Base-by-base conservation (phyloP, 2,797 vertebrate genomes). In the Aeoliscus strigatus region DNA sequence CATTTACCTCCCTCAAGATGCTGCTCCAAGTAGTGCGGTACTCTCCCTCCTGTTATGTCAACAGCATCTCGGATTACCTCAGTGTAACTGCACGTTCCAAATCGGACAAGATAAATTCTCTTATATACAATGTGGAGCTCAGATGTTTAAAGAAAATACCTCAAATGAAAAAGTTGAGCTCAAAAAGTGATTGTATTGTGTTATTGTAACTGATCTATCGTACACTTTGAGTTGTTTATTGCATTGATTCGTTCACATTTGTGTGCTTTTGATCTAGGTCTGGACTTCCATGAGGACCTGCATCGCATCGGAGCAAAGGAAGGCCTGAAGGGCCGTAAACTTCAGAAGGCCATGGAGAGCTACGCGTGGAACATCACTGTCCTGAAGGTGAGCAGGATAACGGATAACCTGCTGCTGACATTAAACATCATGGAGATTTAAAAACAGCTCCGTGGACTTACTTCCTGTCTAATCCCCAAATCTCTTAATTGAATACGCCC, bases 321-420 rank as follows among this genome's bases (percentile, higher is more conserved):
- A 43, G 92, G 92, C 30, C 83, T 95, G 65, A 92, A 93, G 54
- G 93, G 92, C 6, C 84, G 88, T 14, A 95, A 95, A 51, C 84
- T 95, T 26, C 93, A 95, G 77, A 95, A 94, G 44, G 91, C 91
- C 1, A 86, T 94, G 88, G 93, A 95, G 83, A 95, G 96, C 82
- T 98, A 97, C 39, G 96, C 96, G 0, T 98, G 96, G 96, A 97
- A 98, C 79, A 98, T 98, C 70, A 98, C 96, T 2, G 96, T 98
- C 31, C 75, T 98, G 38, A 98, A 98, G 92, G 96, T 97, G 77
- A 86, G 69, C 14, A 1, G 5, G 10, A 4, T 16, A 25, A 6
- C 24, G 14, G n/a, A 14, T 14, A 5, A 6, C 18, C 30, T 15
- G 29, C 10, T 50, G 27, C 46, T 27, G 16, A 63, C 71, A 60